Evolutionary conservation across 2,113 vertebrate genomes (phyloP).

Genomic region (Aegithalos caudatus): DNA sequence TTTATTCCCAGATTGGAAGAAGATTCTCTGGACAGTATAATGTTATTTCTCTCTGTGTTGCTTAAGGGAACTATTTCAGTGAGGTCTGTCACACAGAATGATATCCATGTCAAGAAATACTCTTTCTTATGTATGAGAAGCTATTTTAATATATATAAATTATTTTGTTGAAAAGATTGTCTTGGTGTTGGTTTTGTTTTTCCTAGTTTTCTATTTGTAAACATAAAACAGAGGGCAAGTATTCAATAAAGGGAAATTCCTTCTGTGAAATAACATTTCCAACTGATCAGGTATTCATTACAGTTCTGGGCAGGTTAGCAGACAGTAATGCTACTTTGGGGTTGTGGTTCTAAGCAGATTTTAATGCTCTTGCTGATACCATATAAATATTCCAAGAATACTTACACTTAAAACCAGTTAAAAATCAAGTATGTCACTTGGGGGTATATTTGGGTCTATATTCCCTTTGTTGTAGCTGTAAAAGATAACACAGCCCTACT

Average conservation of each 20-base stretch:
- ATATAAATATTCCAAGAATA: neutral
- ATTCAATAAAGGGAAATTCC: neutral
- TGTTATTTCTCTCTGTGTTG: neutral
- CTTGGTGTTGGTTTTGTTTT: neutral
- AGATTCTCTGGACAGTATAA: neutral
- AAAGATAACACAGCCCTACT: slow-evolving; percentile 12
- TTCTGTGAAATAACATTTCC: neutral
- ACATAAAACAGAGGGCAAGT: neutral
- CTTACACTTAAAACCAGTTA: slow-evolving; percentile 18
- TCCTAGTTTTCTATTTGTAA: neutral
- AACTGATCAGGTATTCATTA: neutral
- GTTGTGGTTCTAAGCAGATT: neutral
- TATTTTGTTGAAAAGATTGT: neutral
- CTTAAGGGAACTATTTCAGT: neutral
- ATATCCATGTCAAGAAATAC: neutral
- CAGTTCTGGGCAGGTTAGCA: neutral
- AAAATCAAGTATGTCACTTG: neutral
- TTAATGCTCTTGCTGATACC: neutral
- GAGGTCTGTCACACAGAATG: neutral
- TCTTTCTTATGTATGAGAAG: neutral
- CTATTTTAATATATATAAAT: neutral
- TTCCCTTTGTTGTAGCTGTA: slow-evolving; percentile 45
- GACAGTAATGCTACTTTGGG: neutral
- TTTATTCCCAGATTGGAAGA: neutral
- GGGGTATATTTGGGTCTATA: neutral